Conservation (phyloP, 1,140 invertebrate species). For the Phymastichus coffea region DNA sequence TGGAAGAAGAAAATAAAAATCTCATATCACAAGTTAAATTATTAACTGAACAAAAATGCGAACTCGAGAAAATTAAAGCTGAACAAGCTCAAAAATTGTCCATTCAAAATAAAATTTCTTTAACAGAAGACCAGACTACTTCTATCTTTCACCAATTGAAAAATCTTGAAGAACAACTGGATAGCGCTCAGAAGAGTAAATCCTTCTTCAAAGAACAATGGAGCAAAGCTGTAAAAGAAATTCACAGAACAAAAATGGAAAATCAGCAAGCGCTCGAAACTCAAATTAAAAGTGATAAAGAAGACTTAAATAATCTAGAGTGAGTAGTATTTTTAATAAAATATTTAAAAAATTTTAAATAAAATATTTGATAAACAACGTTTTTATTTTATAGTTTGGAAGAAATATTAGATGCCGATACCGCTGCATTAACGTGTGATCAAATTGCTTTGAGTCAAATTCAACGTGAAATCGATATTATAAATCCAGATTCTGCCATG, state of each 20-base stretch:
- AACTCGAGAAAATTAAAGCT: slow-evolving; percentile 44
- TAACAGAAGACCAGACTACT: slow-evolving; percentile 53
- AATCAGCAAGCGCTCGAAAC: slow-evolving; percentile 50
- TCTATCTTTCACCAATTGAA: slow-evolving; percentile 53
- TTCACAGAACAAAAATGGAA: slow-evolving; percentile 56
- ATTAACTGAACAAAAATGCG: slow-evolving; percentile 50
- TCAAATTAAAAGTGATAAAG: slow-evolving; percentile 52
- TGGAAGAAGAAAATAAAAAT: slow-evolving; percentile 45
- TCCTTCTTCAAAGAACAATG: slow-evolving; percentile 65
- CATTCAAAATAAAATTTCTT: slow-evolving; percentile 46
- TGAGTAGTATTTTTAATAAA: slow-evolving; percentile 31
- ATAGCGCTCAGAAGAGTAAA: slow-evolving; percentile 56
- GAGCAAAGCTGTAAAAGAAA: slow-evolving; percentile 58
- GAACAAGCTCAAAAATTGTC: slow-evolving; percentile 48
- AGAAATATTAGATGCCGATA: slow-evolving; percentile 44
- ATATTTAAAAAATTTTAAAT: neutral
- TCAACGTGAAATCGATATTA: slow-evolving; percentile 46
- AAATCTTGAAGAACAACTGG: slow-evolving; percentile 60
- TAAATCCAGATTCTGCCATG: slow-evolving; percentile 38
- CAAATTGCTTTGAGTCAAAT: slow-evolving; percentile 43
- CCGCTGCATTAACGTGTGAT: slow-evolving; percentile 44
- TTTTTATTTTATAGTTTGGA: slow-evolving; percentile 41
- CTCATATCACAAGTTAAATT: slow-evolving; percentile 43
- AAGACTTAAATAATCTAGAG: slow-evolving; percentile 51
- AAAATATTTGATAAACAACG: neutral